Evolutionary conservation across 92 coral and sea anemone genomes (phyloP), one percentile per base, ranked within the genome.

Genomic region (Scolanthus callimorphus): DNA sequence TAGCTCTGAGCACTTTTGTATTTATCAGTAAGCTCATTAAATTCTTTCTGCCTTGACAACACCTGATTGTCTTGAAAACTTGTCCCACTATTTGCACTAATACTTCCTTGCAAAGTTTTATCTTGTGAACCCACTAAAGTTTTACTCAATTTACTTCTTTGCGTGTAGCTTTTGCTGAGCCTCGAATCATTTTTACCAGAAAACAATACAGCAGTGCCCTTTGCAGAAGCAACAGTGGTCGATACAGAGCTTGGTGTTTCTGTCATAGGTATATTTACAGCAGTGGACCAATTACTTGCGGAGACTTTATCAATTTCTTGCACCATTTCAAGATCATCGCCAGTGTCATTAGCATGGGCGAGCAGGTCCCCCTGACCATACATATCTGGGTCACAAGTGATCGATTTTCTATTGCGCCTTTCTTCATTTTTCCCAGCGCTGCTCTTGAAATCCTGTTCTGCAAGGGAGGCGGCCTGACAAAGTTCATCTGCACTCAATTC

Each of bases 401-500:
- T 4, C 4, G 52, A 46, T 46, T 9, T 20, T 46, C 52, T 9
- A 20, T 46, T 46, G 4, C 52, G 12, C 17, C 23, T 46, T 4
- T 9, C 22, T 6, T 6, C 15, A 15, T 34, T 34, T 15, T 6
- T 15, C 41, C 41, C 41, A 34, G 15, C 41, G 15, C 41, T 34
- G 15, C 8, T 15, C 6, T 6, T 15, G 15, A 15, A 34, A 21
- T 4, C 17, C 17, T 46, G 19, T 11, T 90, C 81, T 15, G 77
- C 82, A 0, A 74, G 46, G 9, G 73, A 71, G 21, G 85, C 94
- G 25, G 71, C 79, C 46, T 78, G 76, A 27, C 81, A 79, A 4
- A 87, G 83, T 53, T 82, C 69, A 43, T 82, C 83, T 13, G 87
- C 84, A 27, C 89, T 77, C 77, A 86, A 70, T 49, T 77, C 86